Conservation (phyloP, 1,140 invertebrate genomes). For the Sycophaga agraensis region DNA sequence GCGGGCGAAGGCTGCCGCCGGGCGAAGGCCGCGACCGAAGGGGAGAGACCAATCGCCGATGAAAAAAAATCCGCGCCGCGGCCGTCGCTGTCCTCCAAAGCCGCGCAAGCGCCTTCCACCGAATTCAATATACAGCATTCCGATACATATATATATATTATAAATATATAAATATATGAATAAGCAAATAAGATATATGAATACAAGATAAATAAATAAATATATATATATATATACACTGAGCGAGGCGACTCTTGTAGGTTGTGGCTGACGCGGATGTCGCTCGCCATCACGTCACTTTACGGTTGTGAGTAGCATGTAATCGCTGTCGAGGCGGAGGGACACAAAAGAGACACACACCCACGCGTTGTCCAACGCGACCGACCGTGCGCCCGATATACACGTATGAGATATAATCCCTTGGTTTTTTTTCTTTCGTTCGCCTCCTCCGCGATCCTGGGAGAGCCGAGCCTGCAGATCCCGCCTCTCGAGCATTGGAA, state of each 20-base stretch:
- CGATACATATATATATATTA: constrained; percentile 11
- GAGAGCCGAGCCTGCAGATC: too few species aligned
- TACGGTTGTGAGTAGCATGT: constrained; percentile 30
- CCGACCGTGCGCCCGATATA: too few species aligned
- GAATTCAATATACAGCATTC: constrained; percentile 20
- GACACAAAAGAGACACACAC: constrained; percentile 11
- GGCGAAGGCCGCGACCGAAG: too few species aligned
- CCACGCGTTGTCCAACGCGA: too few species aligned
- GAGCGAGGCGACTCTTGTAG: not conserved
- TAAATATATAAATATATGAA: too few species aligned
- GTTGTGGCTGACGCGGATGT: not conserved
- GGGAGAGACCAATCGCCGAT: constrained; percentile 13
- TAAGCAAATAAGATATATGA: too few species aligned
- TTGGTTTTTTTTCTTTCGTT: too few species aligned
- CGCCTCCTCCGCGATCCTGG: too few species aligned
- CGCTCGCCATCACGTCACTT: constrained; percentile 25
- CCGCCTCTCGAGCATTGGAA: too few species aligned
- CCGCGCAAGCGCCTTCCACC: constrained; percentile 1
- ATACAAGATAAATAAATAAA: not conserved
- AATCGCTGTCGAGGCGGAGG: constrained; percentile 15
- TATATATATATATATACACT: too few species aligned
- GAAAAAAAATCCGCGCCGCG: not conserved
- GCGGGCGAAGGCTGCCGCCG: too few species aligned
- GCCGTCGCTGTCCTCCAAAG: not conserved
- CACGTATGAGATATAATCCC: too few species aligned